Base-by-base conservation (phyloP, 2,888 invertebrate species). In the Eudemis profundana region DNA sequence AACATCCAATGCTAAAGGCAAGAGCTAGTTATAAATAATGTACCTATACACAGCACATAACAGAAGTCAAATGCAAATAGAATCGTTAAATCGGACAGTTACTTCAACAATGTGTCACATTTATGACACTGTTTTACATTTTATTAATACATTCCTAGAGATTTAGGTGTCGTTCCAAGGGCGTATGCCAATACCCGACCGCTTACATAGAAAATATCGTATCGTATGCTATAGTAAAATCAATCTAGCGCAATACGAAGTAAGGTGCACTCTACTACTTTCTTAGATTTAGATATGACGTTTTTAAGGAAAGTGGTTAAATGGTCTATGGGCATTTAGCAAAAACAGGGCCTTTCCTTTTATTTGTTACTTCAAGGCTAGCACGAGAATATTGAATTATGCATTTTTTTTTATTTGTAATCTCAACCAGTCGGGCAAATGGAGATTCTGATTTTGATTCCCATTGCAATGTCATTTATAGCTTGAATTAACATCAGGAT, bases 361-460 rank as follows among this genome's bases (percentile, higher is more conserved):
- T 42, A 61, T 59, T 69, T 59, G 46, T 65, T 56, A 42, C 61
- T 53, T 66, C 66, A 70, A 69, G 67, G 65, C 59, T 67, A 44
- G 4, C 21, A 10, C 1, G 23, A 57, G 44, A 33, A 33, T 33
- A 10, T 10, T 10, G 33, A 33, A 33, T n/a, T n/a, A n/a, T n/a
- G n/a, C n/a, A n/a, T n/a, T n/a, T n/a, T n/a, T n/a, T n/a, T n/a
- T n/a, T n/a, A n/a, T n/a, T n/a, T n/a, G n/a, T n/a, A n/a, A n/a
- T n/a, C n/a, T n/a, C n/a, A n/a, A n/a, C n/a, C n/a, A n/a, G n/a
- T n/a, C n/a, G n/a, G n/a, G n/a, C n/a, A n/a, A n/a, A n/a, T n/a
- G n/a, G n/a, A n/a, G n/a, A n/a, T n/a, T n/a, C n/a, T n/a, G n/a
- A n/a, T n/a, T n/a, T n/a, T n/a, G n/a, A n/a, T n/a, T n/a, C n/a